Conservation (phyloP, 2,888 invertebrate species). For the Drosophila longiperda region DNA sequence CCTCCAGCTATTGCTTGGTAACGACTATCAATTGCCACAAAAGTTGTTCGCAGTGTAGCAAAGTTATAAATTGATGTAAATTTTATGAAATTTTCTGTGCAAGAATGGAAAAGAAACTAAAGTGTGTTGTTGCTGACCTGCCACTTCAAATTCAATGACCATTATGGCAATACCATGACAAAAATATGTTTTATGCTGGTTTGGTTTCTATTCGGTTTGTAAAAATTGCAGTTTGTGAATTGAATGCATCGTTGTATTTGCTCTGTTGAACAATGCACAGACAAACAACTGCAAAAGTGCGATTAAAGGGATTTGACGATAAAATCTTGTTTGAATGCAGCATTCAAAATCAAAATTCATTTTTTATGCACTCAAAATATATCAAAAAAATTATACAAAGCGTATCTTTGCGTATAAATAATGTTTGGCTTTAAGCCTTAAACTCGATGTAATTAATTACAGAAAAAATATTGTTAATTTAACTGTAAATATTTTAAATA, state of each 20-base stretch:
- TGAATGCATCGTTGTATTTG: conserved; percentile 13
- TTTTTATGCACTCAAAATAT: not conserved
- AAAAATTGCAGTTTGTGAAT: conserved; percentile 3
- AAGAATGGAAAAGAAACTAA: conserved; percentile 4
- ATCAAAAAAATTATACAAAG: too few relatives aligned
- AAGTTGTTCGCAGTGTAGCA: conserved; percentile 32
- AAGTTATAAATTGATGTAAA: conserved; percentile 37
- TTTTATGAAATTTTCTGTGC: conserved; percentile 36
- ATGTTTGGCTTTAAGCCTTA: not conserved
- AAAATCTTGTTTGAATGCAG: not conserved
- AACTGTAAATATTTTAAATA: not conserved
- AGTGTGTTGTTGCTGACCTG: conserved; percentile 12
- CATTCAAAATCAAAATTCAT: not conserved
- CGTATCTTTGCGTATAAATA: not conserved
- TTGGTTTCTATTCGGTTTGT: conserved; percentile 24
- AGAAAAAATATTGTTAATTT: not conserved
- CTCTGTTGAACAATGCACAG: conserved; percentile 17
- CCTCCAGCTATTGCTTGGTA: not conserved
- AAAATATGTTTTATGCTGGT: conserved; percentile 55
- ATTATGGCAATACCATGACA: conserved; percentile 52
- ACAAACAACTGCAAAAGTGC: not conserved
- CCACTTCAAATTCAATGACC: conserved; percentile 57
- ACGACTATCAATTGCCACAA: conserved; percentile 29
- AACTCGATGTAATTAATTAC: not conserved
- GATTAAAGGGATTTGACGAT: not conserved